These are phyloP conservation scores for Drosophila nebulosa DNA, from an alignment of 1,140 invertebrate genomes.

Conservation along the genomic window DNA sequence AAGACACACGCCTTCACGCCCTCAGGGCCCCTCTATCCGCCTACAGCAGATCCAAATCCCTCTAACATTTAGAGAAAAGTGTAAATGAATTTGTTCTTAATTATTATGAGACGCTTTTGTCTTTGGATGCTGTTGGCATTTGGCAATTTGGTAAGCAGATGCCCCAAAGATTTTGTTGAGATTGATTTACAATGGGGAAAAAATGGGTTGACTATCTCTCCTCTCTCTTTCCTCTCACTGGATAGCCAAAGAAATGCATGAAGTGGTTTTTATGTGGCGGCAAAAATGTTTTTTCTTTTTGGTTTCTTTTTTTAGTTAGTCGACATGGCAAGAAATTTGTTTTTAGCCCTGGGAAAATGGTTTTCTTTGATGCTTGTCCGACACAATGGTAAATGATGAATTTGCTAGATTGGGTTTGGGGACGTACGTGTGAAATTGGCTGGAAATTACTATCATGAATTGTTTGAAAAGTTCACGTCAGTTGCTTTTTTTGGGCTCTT, in stretches of 20 bases:
- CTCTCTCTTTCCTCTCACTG: background rate
- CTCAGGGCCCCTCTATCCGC: background rate
- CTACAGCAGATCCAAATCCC: background rate
- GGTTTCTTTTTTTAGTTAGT: slow-evolving; percentile 3
- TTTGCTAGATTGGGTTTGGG: slow-evolving; percentile 26
- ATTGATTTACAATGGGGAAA: slow-evolving; percentile 62
- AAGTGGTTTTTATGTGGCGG: slow-evolving; percentile 72
- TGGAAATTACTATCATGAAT: slow-evolving; percentile 23
- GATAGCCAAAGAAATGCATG: slow-evolving; percentile 41
- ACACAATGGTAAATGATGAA: slow-evolving; percentile 46
- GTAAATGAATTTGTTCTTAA: slow-evolving; percentile 80
- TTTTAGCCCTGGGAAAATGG: slow-evolving; percentile 62
- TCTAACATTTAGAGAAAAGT: slow-evolving; percentile 54
- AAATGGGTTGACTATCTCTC: slow-evolving; percentile 37
- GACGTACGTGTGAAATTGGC: slow-evolving; percentile 32
- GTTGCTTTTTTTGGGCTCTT: slow-evolving; percentile 4
- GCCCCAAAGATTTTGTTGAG: slow-evolving; percentile 51
- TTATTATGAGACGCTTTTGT: slow-evolving; percentile 53
- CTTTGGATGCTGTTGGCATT: slow-evolving; percentile 17
- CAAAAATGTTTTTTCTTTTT: slow-evolving; percentile 37
- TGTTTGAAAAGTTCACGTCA: background rate
- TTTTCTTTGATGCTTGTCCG: slow-evolving; percentile 57
- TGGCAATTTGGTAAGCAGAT: slow-evolving; percentile 54
- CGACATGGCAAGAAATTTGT: slow-evolving; percentile 52
- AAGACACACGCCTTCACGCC: slow-evolving; percentile 5